Evolutionary conservation across 2,113 vertebrate genomes (phyloP).

Genomic region (Tachysurus vachellii): DNA sequence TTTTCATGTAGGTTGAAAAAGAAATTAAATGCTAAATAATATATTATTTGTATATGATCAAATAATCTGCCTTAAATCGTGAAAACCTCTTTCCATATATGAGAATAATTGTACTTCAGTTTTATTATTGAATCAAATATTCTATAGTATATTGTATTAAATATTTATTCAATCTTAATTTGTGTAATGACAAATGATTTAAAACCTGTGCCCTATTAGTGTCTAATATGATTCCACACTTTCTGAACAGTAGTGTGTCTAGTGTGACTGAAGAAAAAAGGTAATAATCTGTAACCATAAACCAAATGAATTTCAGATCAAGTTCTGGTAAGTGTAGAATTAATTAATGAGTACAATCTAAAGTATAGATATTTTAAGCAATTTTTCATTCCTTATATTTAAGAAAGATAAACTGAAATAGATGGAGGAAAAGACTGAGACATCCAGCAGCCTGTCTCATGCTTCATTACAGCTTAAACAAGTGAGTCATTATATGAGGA

Average conservation of each 20-base stretch:
- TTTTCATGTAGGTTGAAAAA: neutral
- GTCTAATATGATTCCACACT: neutral
- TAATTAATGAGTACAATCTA: neutral
- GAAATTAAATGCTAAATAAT: neutral
- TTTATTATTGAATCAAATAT: neutral
- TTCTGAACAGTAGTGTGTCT: neutral
- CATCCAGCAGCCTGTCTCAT: constrained; percentile 42
- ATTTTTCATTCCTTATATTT: neutral
- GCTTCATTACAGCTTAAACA: constrained; percentile 46
- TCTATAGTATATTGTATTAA: neutral
- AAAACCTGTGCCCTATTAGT: neutral
- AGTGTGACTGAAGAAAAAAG: neutral
- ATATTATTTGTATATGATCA: neutral
- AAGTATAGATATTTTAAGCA: neutral
- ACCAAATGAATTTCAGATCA: neutral
- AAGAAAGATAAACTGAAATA: constrained; percentile 21
- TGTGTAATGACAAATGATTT: neutral
- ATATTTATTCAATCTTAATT: neutral
- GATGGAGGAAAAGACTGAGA: constrained; percentile 29
- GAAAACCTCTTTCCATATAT: neutral
- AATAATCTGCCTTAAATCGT: neutral
- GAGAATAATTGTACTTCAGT: neutral
- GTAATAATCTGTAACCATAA: neutral
- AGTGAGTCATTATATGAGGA: constrained; percentile 36
- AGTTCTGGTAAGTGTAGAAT: neutral